Conservation (phyloP, 2,797 vertebrate species). For the Alosa sapidissima region DNA sequence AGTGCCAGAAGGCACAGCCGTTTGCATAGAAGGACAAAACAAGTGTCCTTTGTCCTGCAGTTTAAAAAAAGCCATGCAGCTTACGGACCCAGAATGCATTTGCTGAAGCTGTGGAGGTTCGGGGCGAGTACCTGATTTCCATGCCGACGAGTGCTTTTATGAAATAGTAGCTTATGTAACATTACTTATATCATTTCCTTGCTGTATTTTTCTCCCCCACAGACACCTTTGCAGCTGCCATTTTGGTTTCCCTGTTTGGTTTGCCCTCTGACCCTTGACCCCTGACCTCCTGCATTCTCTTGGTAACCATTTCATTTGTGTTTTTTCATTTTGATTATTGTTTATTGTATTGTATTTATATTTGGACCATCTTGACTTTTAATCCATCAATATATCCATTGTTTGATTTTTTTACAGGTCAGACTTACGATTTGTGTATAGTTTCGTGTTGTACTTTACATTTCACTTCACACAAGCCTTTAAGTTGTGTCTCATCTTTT, state of each 20-base stretch:
- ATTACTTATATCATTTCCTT: conserved; percentile 94
- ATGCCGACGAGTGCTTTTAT: conserved; percentile 11
- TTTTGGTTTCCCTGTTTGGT: conserved; percentile 99
- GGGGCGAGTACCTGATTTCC: conserved; percentile 21
- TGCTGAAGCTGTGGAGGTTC: background rate
- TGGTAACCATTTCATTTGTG: conserved; percentile 99
- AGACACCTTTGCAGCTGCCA: conserved; percentile 91
- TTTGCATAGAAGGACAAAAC: conserved; percentile 24
- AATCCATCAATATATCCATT: conserved; percentile 51
- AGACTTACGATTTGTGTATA: background rate
- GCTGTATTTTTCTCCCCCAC: conserved; percentile 96
- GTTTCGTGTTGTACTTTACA: background rate
- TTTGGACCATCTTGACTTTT: conserved; percentile 55
- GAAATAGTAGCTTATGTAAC: conserved; percentile 49
- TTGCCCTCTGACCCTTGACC: conserved; percentile 98
- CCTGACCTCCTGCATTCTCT: conserved; percentile 99
- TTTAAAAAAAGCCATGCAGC: conserved; percentile 25
- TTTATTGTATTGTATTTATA: conserved; percentile 60
- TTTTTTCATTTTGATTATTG: conserved; percentile 90
- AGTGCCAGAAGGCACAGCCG: conserved; percentile 2
- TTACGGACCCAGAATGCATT: conserved; percentile 15
- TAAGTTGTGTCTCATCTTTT: background rate
- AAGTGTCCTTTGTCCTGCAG: conserved; percentile 24
- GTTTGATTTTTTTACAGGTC: conserved; percentile 45
- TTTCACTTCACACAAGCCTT: background rate